Conservation (phyloP, 2,113 vertebrate species). For the Rhegmatorhina hoffmannsi region DNA sequence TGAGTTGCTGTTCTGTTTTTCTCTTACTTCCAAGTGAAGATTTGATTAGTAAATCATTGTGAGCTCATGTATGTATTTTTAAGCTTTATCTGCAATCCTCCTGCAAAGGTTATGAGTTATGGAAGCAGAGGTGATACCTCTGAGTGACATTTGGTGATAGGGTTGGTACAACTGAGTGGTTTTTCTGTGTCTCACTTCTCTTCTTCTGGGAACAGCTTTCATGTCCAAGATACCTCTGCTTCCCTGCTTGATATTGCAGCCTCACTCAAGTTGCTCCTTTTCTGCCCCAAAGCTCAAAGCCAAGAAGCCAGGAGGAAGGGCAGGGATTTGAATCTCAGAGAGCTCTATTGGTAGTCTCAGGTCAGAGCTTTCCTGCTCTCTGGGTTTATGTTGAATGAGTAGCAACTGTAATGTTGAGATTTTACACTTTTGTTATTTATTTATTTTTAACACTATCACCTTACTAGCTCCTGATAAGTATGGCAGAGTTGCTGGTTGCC, state of each 20-base stretch:
- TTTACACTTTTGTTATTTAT: background rate
- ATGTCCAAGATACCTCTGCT: background rate
- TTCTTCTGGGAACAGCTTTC: background rate
- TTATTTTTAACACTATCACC: background rate
- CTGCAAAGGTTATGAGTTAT: background rate
- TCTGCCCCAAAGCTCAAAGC: background rate
- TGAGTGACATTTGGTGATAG: background rate
- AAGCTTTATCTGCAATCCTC: background rate
- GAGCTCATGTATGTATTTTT: background rate
- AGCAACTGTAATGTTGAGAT: background rate
- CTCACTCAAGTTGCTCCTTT: background rate
- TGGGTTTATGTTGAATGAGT: background rate
- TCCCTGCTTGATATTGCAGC: background rate
- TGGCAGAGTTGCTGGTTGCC: background rate
- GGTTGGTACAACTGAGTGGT: background rate
- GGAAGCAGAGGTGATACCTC: background rate
- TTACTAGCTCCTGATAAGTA: background rate
- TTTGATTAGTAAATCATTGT: background rate
- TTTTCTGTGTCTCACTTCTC: background rate
- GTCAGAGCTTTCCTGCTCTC: background rate
- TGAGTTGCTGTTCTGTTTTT: constrained; percentile 75
- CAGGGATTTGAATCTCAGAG: background rate
- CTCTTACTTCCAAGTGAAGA: background rate
- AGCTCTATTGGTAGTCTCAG: background rate
- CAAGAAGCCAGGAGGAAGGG: background rate